Evolutionary conservation across 2,888 invertebrate species (phyloP).

Genomic region (Ectobius pallidus): DNA sequence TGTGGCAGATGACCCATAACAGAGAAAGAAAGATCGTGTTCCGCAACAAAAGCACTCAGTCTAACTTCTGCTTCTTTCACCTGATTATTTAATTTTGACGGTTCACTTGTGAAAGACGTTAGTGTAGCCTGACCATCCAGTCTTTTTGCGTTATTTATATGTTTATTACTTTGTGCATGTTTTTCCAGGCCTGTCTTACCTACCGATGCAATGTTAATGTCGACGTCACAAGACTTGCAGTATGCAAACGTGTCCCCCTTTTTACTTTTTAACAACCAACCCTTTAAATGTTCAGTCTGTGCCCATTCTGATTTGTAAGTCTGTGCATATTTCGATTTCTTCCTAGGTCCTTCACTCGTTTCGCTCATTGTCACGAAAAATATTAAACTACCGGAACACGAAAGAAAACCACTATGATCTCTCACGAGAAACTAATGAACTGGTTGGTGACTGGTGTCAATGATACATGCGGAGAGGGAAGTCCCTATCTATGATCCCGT

Average conservation of each 20-base stretch:
- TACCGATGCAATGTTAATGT: neutral
- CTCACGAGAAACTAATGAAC: no score
- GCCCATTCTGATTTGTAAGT: no score
- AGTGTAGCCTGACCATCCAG: neutral
- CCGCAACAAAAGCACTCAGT: constrained; percentile 45
- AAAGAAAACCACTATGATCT: no score
- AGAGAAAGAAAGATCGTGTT: constrained; percentile 44
- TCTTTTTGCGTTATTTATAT: neutral
- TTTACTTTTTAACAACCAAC: neutral
- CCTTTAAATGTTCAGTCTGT: no score
- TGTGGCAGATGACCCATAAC: constrained; percentile 44
- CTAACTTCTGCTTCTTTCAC: constrained; percentile 43
- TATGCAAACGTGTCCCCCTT: neutral
- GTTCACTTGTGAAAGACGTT: neutral
- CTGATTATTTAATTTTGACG: neutral
- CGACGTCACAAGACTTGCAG: neutral
- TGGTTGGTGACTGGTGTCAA: no score
- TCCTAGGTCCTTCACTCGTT: no score
- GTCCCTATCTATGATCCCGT: no score
- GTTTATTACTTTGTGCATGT: constrained; percentile 1
- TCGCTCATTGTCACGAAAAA: no score
- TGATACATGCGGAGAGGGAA: no score
- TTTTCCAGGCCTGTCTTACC: neutral
- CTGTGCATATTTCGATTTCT: no score
- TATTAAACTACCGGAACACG: no score